Conservation (phyloP, 2,888 invertebrate species). For the Yponomeuta sedellus region DNA sequence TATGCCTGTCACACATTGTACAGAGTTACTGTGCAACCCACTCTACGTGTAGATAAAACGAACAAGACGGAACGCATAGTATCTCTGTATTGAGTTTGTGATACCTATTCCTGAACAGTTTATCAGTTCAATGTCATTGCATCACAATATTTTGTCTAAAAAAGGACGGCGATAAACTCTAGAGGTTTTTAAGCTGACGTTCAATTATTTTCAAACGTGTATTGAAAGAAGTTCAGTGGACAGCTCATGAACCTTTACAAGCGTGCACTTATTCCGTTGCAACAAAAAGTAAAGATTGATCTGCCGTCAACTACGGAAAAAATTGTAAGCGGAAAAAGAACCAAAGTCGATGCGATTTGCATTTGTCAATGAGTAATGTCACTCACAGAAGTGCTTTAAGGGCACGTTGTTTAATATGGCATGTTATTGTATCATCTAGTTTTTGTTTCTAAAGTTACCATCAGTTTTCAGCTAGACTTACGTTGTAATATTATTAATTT, state of each 20-base stretch:
- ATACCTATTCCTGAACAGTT: background rate
- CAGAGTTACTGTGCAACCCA: too few species aligned
- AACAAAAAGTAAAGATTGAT: too few species aligned
- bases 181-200: background rate
- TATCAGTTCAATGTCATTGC: too few species aligned
- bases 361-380: background rate
- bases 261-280: too few species aligned
- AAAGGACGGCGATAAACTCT: too few species aligned
- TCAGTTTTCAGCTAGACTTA: slow-evolving; percentile 72
- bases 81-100: background rate
- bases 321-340: background rate
- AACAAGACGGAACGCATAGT: too few species aligned
- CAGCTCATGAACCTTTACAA: too few species aligned
- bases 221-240: background rate
- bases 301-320: background rate
- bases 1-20: background rate
- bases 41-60: too few species aligned
- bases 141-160: too few species aligned
- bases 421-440: slow-evolving; percentile 40
- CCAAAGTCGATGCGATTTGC: background rate
- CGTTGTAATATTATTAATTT: slow-evolving; percentile 49
- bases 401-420: background rate
- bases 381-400: background rate
- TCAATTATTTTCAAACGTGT: background rate
- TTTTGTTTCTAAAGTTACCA: slow-evolving; percentile 72